Evolutionary conservation across 2,113 vertebrate genomes (phyloP).

Genomic region (Pimephales promelas): DNA sequence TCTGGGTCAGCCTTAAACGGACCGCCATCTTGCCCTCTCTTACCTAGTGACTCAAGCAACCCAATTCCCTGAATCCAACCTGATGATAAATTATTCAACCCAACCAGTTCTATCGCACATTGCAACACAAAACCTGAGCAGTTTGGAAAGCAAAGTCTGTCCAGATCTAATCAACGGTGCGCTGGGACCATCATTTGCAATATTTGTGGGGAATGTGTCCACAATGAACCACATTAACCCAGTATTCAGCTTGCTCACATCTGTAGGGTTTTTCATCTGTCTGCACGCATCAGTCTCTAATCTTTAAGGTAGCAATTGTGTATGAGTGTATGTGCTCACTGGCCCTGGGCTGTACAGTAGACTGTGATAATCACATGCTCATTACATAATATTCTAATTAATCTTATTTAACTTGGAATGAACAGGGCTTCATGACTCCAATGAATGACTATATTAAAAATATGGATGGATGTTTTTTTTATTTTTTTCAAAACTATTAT

Average conservation of each 20-base stretch:
- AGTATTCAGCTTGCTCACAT: neutral
- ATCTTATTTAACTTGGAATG: neutral
- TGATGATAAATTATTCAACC: constrained; percentile 35
- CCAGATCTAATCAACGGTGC: constrained; percentile 20
- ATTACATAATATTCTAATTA: neutral
- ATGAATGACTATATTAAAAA: too few species aligned
- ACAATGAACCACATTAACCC: constrained; percentile 14
- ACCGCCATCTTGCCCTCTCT: constrained; percentile 28
- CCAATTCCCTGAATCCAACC: constrained; percentile 39
- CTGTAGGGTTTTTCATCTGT: neutral
- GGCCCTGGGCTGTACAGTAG: neutral
- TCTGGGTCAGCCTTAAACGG: constrained; percentile 18
- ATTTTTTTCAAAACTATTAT: constrained; percentile 24
- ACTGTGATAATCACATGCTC: neutral
- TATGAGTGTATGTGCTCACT: neutral
- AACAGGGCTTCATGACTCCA: too few species aligned
- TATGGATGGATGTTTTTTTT: neutral
- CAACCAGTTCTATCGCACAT: neutral
- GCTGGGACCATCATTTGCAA: neutral
- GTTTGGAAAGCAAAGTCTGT: constrained; percentile 23
- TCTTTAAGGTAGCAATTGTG: neutral
- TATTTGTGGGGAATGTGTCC: constrained; percentile 11
- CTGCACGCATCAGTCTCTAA: neutral
- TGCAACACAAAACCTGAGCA: constrained; percentile 1
- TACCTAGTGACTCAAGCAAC: constrained; percentile 10